These are phyloP conservation scores for Fukomys damarensis DNA, from an alignment of 2,113 vertebrate genomes.

Conservation along the genomic window DNA sequence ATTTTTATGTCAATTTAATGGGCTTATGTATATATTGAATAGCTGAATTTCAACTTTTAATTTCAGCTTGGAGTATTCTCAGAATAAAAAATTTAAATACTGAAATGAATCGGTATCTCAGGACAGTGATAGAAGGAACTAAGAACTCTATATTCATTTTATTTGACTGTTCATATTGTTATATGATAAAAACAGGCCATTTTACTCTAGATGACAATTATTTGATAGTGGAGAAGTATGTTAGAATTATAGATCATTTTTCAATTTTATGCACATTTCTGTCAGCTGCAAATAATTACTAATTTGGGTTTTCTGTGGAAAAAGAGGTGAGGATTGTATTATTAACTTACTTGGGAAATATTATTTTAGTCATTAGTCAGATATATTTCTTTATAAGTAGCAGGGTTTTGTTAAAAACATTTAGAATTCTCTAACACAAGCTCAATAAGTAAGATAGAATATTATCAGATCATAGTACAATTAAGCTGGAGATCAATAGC, in stretches of 20 bases:
- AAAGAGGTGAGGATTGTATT: slow-evolving; percentile 65
- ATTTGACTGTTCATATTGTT: slow-evolving; percentile 69
- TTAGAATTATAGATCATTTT: slow-evolving; percentile 71
- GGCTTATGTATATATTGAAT: slow-evolving; percentile 62
- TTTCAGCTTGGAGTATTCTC: slow-evolving; percentile 54
- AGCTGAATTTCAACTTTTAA: slow-evolving; percentile 71
- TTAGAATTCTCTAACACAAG: slow-evolving; percentile 48
- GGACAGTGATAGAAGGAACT: slow-evolving; percentile 53
- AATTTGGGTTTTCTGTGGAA: slow-evolving; percentile 61
- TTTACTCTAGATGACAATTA: slow-evolving; percentile 69
- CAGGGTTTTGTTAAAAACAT: slow-evolving; percentile 38
- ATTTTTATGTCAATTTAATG: slow-evolving; percentile 76
- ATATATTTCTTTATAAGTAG: slow-evolving; percentile 43
- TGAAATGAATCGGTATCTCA: slow-evolving; percentile 47
- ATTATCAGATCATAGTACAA: too few relatives aligned
- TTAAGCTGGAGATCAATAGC: too few relatives aligned
- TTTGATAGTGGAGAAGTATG: slow-evolving; percentile 71
- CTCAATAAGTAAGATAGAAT: too few relatives aligned
- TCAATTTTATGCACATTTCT: slow-evolving; percentile 71
- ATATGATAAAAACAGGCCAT: slow-evolving; percentile 73
- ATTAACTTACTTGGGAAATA: slow-evolving; percentile 57
- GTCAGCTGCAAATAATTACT: slow-evolving; percentile 71
- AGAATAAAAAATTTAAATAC: slow-evolving; percentile 67
- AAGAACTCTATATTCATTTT: slow-evolving; percentile 63
- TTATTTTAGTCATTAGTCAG: slow-evolving; percentile 54